phyloP scores from a whole-genome alignment of 2,888 invertebrate species.

The Hesperia comma region DNA sequence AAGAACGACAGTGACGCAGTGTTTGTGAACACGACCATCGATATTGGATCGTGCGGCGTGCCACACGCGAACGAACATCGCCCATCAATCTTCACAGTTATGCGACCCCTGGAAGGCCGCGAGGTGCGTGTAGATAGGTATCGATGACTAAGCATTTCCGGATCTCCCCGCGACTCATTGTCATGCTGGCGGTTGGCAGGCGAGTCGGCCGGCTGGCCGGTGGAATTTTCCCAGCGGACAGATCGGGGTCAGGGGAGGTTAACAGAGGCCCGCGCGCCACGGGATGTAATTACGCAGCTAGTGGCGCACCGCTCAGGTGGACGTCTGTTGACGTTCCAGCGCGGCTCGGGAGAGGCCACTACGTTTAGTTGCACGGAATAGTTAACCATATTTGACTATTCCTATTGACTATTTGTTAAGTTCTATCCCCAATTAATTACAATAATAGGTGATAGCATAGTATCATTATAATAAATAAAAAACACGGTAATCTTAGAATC shows the following conservation, averaged over 20 bases:
- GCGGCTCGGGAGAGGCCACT: background rate
- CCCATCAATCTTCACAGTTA: background rate
- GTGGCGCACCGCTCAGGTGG: constrained; percentile 34
- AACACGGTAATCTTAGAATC: background rate
- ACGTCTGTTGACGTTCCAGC: constrained; percentile 1
- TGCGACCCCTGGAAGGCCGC: background rate
- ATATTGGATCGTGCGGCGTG: background rate
- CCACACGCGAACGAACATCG: background rate
- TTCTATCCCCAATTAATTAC: background rate
- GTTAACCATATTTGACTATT: too few species aligned
- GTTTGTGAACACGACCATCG: constrained; percentile 1
- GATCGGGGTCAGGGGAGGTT: constrained; percentile 51
- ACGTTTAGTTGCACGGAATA: too few species aligned
- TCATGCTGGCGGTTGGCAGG: constrained; percentile 4
- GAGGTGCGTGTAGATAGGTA: background rate
- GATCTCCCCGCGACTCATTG: constrained; percentile 32
- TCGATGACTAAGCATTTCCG: constrained; percentile 11
- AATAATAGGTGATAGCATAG: background rate
- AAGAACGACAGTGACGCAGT: background rate
- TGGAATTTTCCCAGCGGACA: constrained; percentile 36
- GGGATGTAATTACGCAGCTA: constrained; percentile 63
- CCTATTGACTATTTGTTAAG: too few species aligned
- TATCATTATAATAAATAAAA: background rate
- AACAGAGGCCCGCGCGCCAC: constrained; percentile 51
- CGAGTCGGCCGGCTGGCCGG: background rate